Percentiles rank a stretch among this genome's conserved stretches.
phyloP scores from a whole-genome alignment of 2,888 invertebrate species.

The Trissolcus japonicus region DNA sequence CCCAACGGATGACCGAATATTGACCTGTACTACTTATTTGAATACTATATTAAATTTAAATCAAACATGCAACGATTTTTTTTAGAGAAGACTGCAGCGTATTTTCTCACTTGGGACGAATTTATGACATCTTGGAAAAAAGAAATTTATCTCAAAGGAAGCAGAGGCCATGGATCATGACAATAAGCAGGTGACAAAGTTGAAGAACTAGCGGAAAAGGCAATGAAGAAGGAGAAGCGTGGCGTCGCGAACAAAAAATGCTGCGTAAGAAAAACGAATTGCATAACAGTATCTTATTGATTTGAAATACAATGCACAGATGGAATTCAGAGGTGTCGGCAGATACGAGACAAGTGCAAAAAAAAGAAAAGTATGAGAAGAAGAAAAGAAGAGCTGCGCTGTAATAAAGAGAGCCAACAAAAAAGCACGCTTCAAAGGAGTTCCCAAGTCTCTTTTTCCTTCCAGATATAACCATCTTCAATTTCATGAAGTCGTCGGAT shows the following conservation, averaged over 20 bases:
- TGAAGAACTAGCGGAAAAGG: background rate
- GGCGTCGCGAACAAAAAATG: constrained; percentile 15
- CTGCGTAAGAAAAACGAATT: constrained; percentile 48
- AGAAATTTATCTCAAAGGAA: constrained; percentile 12
- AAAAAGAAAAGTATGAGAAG: constrained; percentile 5
- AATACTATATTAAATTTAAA: no score
- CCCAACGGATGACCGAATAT: no score
- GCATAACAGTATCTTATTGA: constrained; percentile 55
- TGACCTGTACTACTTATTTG: no score
- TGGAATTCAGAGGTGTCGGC: constrained; percentile 50
- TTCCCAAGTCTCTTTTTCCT: constrained; percentile 44
- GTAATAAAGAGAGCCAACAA: constrained; percentile 50
- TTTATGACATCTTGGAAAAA: background rate
- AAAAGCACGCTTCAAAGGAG: constrained; percentile 54
- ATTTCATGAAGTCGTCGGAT: constrained; percentile 52
- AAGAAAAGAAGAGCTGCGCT: constrained; percentile 27
- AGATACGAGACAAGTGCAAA: constrained; percentile 44
- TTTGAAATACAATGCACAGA: constrained; percentile 52
- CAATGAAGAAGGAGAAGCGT: background rate
- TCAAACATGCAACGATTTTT: no score
- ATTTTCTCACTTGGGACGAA: no score
- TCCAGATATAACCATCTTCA: constrained; percentile 49
- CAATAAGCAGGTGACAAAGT: background rate
- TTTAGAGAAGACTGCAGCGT: no score
- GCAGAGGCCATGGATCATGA: constrained; percentile 2